phyloP scores from a whole-genome alignment of 2,888 invertebrate genomes.

The Agrenia bidenticulata region DNA sequence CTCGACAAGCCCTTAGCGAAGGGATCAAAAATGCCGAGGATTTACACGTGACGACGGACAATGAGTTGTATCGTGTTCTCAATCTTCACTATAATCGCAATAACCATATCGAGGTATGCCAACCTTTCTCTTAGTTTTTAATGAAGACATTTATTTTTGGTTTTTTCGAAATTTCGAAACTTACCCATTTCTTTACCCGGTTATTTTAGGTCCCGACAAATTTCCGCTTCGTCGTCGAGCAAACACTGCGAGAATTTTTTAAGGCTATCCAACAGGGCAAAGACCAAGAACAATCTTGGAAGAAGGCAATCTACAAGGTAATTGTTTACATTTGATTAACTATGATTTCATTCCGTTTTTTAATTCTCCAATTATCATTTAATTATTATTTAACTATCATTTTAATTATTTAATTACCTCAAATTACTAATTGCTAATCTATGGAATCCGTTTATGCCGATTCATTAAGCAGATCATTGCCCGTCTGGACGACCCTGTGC shows the following conservation, averaged over 20 bases:
- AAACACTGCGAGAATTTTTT: conserved; percentile 98
- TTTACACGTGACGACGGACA: conserved; percentile 89
- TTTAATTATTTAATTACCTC: background rate
- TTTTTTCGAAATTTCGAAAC: background rate
- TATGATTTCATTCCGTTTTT: conserved; percentile 11
- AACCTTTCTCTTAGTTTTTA: conserved; percentile 56
- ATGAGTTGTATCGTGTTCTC: conserved; percentile 95
- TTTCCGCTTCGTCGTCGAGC: conserved; percentile 96
- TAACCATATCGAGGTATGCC: conserved; percentile 92
- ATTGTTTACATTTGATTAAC: conserved; percentile 10
- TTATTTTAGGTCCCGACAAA: conserved; percentile 78
- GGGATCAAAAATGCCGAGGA: conserved; percentile 91
- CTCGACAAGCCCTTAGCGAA: conserved; percentile 95
- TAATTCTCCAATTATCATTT: background rate
- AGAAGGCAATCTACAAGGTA: conserved; percentile 97
- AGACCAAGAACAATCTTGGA: conserved; percentile 99
- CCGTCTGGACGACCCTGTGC: conserved; percentile 96
- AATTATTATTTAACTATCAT: background rate
- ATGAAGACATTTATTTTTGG: background rate
- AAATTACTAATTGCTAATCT: conserved; percentile 11
- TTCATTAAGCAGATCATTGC: conserved; percentile 73
- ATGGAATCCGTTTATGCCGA: conserved; percentile 15
- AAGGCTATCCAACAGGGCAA: conserved; percentile 95
- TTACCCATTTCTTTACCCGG: background rate
- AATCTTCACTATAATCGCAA: conserved; percentile 99